phyloP scores from a whole-genome alignment of 2,888 invertebrate species.

The Halictus quadricinctus region DNA sequence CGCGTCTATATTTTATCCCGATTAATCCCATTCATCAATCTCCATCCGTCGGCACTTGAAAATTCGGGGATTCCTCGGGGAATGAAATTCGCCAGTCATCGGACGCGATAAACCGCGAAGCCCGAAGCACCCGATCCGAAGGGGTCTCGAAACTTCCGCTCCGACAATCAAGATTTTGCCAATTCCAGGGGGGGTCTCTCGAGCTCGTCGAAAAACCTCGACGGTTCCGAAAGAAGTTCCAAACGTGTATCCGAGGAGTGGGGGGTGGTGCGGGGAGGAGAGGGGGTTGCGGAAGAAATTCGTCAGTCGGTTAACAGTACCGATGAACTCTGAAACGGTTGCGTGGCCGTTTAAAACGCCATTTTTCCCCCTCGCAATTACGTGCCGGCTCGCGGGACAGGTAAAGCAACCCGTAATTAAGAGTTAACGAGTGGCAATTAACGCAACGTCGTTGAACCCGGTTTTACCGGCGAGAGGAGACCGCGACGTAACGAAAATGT shows the following conservation, averaged over 20 bases:
- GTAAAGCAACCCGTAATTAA: conserved; percentile 23
- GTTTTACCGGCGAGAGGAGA: not conserved
- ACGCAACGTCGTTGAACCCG: conserved; percentile 3
- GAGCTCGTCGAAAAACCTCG: not conserved
- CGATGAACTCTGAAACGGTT: conserved; percentile 19
- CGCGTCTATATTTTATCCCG: no score
- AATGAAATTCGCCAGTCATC: not conserved
- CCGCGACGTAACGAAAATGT: not conserved
- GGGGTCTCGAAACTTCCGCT: not conserved
- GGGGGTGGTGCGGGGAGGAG: no score
- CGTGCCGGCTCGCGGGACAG: conserved; percentile 12
- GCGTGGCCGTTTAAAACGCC: conserved; percentile 25
- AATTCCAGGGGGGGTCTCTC: not conserved
- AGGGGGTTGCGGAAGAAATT: not conserved
- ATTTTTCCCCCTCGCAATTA: conserved; percentile 5
- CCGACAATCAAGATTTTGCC: not conserved
- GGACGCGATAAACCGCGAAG: not conserved
- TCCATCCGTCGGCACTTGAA: not conserved
- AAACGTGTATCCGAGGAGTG: not conserved
- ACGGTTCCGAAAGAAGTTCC: not conserved
- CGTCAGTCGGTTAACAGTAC: not conserved
- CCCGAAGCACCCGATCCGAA: not conserved
- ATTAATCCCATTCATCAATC: not conserved
- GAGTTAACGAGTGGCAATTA: conserved; percentile 29
- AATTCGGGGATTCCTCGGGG: not conserved